phyloP scores from a whole-genome alignment of 2,113 vertebrate genomes.

The Cavia porcellus region DNA sequence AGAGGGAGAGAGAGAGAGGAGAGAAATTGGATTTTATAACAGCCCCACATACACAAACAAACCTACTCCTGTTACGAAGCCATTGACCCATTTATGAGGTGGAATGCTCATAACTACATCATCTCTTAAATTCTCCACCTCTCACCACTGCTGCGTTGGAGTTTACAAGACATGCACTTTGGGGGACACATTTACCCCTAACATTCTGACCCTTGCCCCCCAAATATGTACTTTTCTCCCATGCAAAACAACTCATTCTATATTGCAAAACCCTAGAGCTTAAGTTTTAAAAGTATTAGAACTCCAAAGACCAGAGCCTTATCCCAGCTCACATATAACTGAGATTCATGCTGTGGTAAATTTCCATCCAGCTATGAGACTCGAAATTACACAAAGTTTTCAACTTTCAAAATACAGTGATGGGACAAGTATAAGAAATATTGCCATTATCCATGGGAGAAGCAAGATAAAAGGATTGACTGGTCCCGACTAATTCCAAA shows the following conservation, averaged over 20 bases:
- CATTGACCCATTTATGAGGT: background rate
- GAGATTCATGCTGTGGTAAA: background rate
- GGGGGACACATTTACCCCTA: background rate
- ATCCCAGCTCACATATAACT: background rate
- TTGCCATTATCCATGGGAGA: background rate
- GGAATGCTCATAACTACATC: background rate
- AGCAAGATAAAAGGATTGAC: background rate
- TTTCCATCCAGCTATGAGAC: background rate
- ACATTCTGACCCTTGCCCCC: background rate
- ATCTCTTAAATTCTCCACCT: background rate
- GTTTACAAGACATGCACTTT: background rate
- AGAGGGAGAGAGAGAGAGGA: too few relatives aligned
- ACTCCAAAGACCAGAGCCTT: background rate
- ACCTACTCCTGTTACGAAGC: background rate
- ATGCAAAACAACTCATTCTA: background rate
- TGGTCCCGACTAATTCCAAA: background rate
- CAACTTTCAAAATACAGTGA: background rate
- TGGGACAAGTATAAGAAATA: background rate
- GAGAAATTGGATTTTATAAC: background rate
- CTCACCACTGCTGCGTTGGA: background rate
- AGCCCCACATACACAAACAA: background rate
- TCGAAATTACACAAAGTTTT: background rate
- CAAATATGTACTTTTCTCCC: background rate
- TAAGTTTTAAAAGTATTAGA: background rate
- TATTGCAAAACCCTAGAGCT: background rate